Percentiles rank a stretch among this genome's conserved stretches.
Conservation (phyloP, 2,113 vertebrate species). For the Gobio gobio region DNA sequence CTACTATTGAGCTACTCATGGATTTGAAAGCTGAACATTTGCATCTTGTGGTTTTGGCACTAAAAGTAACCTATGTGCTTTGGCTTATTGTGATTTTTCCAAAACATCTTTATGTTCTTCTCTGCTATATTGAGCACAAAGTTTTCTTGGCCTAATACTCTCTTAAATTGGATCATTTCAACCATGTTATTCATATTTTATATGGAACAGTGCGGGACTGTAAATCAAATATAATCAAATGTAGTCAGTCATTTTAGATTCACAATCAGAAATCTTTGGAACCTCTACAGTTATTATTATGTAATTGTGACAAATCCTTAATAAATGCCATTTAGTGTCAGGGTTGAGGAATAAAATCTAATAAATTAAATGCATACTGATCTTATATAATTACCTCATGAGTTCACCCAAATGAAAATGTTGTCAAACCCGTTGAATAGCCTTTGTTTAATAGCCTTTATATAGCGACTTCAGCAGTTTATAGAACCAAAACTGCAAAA, state of each 20-base stretch:
- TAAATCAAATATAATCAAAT: constrained; percentile 19
- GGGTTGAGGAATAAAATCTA: not conserved
- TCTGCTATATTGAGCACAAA: not conserved
- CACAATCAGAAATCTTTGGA: not conserved
- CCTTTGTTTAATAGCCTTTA: not conserved
- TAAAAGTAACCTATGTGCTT: constrained; percentile 13
- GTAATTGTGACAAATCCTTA: not conserved
- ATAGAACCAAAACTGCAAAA: not conserved
- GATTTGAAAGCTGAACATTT: constrained; percentile 9
- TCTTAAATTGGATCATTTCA: constrained; percentile 1
- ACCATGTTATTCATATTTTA: not conserved
- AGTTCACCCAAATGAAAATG: not conserved
- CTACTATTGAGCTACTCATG: not conserved
- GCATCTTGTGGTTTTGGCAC: constrained; percentile 6
- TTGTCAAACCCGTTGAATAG: not conserved
- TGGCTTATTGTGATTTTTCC: constrained; percentile 2
- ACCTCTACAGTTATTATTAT: not conserved
- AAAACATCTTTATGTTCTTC: constrained; percentile 5
- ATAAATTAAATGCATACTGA: not conserved
- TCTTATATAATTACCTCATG: not conserved
- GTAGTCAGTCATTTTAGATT: not conserved
- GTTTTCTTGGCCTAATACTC: constrained; percentile 4
- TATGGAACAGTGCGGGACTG: constrained; percentile 31
- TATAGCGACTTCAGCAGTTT: not conserved
- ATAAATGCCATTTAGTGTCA: not conserved